Base-by-base conservation (phyloP, 2,113 vertebrate genomes). In the Agapornis roseicollis region DNA sequence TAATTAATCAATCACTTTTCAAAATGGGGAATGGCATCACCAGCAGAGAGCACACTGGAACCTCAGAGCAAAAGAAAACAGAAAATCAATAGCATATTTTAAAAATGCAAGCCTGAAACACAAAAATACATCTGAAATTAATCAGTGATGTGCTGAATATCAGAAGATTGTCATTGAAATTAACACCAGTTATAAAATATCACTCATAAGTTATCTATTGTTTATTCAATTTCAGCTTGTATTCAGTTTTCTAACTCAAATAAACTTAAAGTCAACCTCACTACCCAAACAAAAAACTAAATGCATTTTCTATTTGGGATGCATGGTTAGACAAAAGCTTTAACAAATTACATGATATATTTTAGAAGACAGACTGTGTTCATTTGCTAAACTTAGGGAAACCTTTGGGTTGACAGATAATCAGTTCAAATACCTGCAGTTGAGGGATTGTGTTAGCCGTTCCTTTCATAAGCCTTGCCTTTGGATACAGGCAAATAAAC, bases 391-490 rank as follows among this genome's bases (percentile, higher is more conserved):
- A 97, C 97, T 97, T 96, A 65, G 94, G 93, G 83, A 97, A 98
- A 97, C 97, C 97, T 95, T 97, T 95, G 64, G 33, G 73, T 95
- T 97, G 97, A 98, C 96, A 97, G 95, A 91, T 97, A 98, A 98
- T 98, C 97, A 97, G 97, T 97, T 96, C 83, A 96, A 97, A 97
- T 98, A 97, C 96, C 85, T 97, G 77, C 86, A 96, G 88, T 24
- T 97, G 96, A 97, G 97, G 95, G 94, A 96, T 80, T 96, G 97
- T 94, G 76, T 97, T 97, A 90, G 95, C 97, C 97, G 97, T 98
- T 97, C 95, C 90, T 85, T 90, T 97, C 87, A 93, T 85, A 94
- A 97, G 70, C 71, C 80, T 94, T 96, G 74, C 85, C 68, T 94
- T 97, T 95, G 97, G 96, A 96, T 89, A 93, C 94, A 96, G 71